phyloP scores from a whole-genome alignment of 2,888 invertebrate species.

The Urechis unicinctus region DNA sequence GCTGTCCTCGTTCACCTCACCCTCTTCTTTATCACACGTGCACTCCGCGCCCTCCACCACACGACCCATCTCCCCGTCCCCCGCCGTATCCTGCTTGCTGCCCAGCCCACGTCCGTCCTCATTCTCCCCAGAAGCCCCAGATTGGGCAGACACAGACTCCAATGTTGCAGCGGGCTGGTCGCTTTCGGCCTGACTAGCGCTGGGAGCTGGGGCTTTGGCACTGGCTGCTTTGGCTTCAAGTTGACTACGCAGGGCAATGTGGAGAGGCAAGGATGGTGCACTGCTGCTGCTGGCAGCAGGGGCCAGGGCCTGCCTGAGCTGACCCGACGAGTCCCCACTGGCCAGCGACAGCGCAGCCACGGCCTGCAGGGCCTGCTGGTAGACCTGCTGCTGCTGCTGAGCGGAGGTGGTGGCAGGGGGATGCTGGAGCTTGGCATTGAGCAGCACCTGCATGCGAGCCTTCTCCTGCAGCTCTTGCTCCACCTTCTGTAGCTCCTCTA shows the following conservation, averaged over 20 bases:
- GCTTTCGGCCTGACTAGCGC: no score
- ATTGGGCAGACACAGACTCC: no score
- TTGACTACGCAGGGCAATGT: neutral
- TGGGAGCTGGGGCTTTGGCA: no score
- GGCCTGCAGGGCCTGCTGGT: neutral
- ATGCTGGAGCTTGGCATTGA: constrained; percentile 26
- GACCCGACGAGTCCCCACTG: neutral
- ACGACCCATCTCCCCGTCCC: neutral
- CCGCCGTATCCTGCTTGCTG: constrained; percentile 1
- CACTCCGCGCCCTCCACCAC: constrained; percentile 3
- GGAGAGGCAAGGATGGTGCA: neutral
- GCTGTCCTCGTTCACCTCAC: constrained; percentile 1
- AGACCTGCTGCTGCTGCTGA: constrained; percentile 12
- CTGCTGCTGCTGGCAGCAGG: neutral
- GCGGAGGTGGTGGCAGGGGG: neutral
- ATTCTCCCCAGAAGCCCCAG: no score
- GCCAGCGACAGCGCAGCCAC: neutral
- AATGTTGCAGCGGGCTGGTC: no score
- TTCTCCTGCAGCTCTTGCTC: constrained; percentile 65
- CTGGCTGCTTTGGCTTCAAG: no score
- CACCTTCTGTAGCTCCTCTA: constrained; percentile 66
- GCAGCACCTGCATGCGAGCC: constrained; percentile 43
- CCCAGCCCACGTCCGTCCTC: no score
- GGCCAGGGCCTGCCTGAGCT: neutral
- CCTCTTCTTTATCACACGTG: constrained; percentile 3